Conservation (phyloP, 1,140 invertebrate genomes). For the Ceratosolen solmsi region DNA sequence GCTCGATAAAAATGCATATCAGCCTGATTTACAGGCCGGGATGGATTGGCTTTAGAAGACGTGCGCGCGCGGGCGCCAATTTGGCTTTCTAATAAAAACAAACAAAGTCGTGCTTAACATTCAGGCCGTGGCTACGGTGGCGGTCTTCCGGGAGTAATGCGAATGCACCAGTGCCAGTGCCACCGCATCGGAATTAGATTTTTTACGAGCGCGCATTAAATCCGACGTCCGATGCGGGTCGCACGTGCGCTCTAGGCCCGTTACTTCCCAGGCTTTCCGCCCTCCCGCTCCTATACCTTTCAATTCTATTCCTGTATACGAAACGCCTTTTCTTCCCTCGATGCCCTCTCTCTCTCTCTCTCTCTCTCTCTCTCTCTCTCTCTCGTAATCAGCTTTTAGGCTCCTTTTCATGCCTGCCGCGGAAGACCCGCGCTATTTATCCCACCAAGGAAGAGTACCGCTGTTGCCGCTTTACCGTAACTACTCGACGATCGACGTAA, state of each 20-base stretch:
- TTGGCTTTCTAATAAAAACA: constrained; percentile 23
- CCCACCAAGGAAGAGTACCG: neutral
- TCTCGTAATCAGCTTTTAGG: neutral
- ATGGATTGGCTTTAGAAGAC: neutral
- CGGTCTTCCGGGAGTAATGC: neutral
- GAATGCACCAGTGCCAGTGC: neutral
- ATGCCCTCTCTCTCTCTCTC: neutral
- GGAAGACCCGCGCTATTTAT: neutral
- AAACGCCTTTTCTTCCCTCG: no score
- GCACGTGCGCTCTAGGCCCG: neutral
- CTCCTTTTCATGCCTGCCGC: neutral
- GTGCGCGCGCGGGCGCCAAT: neutral
- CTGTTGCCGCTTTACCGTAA: neutral
- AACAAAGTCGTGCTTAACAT: constrained; percentile 15
- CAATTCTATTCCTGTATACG: neutral
- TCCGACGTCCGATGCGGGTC: neutral
- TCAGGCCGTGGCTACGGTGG: neutral
- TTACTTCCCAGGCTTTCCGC: no score
- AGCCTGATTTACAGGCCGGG: constrained; percentile 12
- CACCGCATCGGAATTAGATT: constrained; percentile 42
- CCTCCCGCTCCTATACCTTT: neutral
- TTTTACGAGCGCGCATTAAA: constrained; percentile 43
- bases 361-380: neutral
- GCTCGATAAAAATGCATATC: constrained; percentile 4
- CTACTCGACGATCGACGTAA: no score